Evolutionary conservation across 2,113 vertebrate genomes (phyloP).

Genomic region (Sturnus vulgaris): DNA sequence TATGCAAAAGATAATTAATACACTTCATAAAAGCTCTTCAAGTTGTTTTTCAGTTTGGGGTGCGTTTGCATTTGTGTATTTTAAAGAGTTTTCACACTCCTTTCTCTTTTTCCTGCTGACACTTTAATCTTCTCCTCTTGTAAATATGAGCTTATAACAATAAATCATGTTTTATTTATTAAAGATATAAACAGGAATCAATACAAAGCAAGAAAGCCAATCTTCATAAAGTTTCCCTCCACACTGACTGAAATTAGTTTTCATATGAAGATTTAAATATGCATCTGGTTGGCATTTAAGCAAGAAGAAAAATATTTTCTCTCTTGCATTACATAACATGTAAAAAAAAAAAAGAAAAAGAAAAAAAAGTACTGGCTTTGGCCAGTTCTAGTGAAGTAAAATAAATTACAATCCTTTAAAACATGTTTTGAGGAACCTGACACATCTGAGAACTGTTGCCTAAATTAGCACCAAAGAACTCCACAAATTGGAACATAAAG

Average conservation of each 20-base stretch:
- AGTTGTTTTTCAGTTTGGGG: background rate
- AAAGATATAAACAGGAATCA: conserved; percentile 21
- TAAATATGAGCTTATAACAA: background rate
- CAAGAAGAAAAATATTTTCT: background rate
- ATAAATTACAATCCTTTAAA: conserved; percentile 13
- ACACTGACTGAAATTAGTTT: background rate
- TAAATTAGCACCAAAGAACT: background rate
- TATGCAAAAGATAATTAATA: background rate
- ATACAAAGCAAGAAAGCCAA: conserved; percentile 2
- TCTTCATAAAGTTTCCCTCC: background rate
- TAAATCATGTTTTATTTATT: conserved; percentile 31
- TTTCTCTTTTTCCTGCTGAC: background rate
- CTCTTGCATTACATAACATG: background rate
- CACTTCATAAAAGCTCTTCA: background rate
- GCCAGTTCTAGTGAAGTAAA: background rate
- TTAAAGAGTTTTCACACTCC: background rate
- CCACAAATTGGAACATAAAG: background rate
- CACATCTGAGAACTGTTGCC: background rate
- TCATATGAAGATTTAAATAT: background rate
- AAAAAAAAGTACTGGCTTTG: background rate
- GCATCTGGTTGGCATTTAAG: background rate
- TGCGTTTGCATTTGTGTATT: background rate
- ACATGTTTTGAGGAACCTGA: background rate
- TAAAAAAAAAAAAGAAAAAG: background rate
- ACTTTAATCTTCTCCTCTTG: background rate